Base-by-base conservation (phyloP, 2,888 invertebrate genomes). In the Salpingus planirostris region DNA sequence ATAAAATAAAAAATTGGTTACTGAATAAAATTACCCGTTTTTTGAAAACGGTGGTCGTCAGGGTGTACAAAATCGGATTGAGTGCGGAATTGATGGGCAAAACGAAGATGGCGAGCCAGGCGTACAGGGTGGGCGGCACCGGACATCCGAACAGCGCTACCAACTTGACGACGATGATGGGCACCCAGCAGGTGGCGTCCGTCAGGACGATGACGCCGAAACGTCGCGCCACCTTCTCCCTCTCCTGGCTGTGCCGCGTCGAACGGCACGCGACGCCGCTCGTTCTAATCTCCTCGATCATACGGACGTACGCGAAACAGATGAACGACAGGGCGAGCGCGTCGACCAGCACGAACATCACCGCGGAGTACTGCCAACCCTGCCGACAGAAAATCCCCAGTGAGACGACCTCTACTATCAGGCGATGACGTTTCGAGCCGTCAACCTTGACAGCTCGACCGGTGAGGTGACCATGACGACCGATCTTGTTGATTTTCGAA, bases 341-440 rank as follows among this genome's bases (percentile, higher is more conserved):
- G 51, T 76, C 75, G 31, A 74, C 55, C 36, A 67, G 60, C 39
- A 74, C 68, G 49, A 74, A 76, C 52, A 76, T 62, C 11, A 65
- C 57, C 1, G 72, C 70, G 1, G 74, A 74, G 45, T 75, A 76
- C 45, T 74, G 68, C 75, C 75, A 74, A 14, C 72, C 74, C 70
- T 70, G 48, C 10, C 4, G 23, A 11, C 5, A 23, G 8, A 18
- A 18, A 5, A 18, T 5, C 18, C 18, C n/a, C n/a, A n/a, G n/a
- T n/a, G n/a, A n/a, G n/a, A n/a, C n/a, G n/a, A n/a, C n/a, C n/a
- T n/a, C n/a, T n/a, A n/a, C n/a, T n/a, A n/a, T n/a, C n/a, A n/a
- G n/a, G n/a, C n/a, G n/a, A n/a, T n/a, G n/a, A n/a, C n/a, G n/a
- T n/a, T n/a, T n/a, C n/a, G n/a, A n/a, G n/a, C n/a, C n/a, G n/a